Percentiles rank a stretch among this genome's conserved stretches.
Evolutionary conservation across 1,140 invertebrate genomes (phyloP).

Genomic region (Tribolium madens): DNA sequence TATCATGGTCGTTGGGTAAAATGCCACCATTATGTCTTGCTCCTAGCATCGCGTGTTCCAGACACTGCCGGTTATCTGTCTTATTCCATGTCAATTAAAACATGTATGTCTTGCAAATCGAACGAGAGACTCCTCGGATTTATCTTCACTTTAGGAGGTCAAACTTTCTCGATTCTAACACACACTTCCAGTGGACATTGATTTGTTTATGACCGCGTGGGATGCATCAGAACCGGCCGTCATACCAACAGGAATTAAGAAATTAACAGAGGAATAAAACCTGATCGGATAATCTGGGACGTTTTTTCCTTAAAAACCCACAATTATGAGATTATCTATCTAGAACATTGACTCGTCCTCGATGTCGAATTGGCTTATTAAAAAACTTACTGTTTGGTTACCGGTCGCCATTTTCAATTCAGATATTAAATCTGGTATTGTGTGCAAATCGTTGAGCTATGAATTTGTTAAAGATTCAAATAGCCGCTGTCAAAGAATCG

Average conservation of each 20-base stretch:
- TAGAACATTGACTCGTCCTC: slow-evolving; percentile 1
- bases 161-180: slow-evolving; percentile 44
- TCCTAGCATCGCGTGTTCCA: slow-evolving; percentile 47
- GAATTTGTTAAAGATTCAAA: slow-evolving; percentile 24
- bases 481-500: slow-evolving; percentile 15
- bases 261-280: slow-evolving; percentile 35
- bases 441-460: slow-evolving; percentile 17
- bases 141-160: slow-evolving; percentile 43
- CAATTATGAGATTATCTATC: slow-evolving; percentile 1
- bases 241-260: slow-evolving; percentile 33
- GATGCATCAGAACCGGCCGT: slow-evolving; percentile 33
- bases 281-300: not conserved
- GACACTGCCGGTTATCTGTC: slow-evolving; percentile 44
- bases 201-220: slow-evolving; percentile 42
- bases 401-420: slow-evolving; percentile 5
- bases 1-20: slow-evolving; percentile 47
- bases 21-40: slow-evolving; percentile 47
- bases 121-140: not conserved
- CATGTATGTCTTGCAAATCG: not conserved
- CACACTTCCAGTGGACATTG: slow-evolving; percentile 7
- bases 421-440: slow-evolving; percentile 7
- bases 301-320: slow-evolving; percentile 14
- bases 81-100: slow-evolving; percentile 50
- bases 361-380: not conserved
- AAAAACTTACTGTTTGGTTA: not conserved